Base-by-base conservation (phyloP, 2,888 invertebrate species). In the Lamellibrachia satsuma region DNA sequence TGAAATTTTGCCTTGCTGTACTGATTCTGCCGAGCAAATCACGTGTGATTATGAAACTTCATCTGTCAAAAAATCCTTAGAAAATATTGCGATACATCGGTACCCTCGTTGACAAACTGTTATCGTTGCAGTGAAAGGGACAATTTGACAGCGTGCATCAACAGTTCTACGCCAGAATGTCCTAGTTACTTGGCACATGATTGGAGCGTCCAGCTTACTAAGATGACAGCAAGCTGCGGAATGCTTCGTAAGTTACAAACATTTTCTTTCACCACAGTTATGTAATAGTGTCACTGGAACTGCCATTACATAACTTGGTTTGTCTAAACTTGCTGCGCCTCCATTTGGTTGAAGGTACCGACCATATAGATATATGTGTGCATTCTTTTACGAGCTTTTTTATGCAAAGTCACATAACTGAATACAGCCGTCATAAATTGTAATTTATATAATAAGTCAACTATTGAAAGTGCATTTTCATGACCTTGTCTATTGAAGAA, bases 81-180 rank as follows among this genome's bases (percentile, higher is more conserved):
- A 15, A 75, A 75, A 75, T 75, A 15, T 75, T 22, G 15, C 22
- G 15, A 9, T 55, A 55, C 55, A 9, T 55, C 22, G 1, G 75
- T 75, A 75, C 75, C 11, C 22, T 75, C 75, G 75, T 11, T 22
- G 3, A 75, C n/a, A 22, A 3, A 22, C 7, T 22, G 75, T 22
- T 75, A 22, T 11, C 6, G n/a, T 75, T 75, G 75, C 22, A 75
- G 75, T 22, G 75, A 75, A 75, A 75, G 75, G 22, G 75, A 75
- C 6, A 75, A 75, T 75, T 75, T 75, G 75, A 15, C 75, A 15
- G 15, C 22, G 75, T 75, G 75, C 75, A 75, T 75, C 75, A 75
- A 75, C n/a, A 75, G 75, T 75, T 75, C 75, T 75, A 75, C 75
- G 75, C 75, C 75, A 6, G 75, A 75, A 75, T 75, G 75, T 75